Evolutionary conservation across 2,113 vertebrate genomes (phyloP), one percentile per base, ranked within the genome.

Genomic region (Takifugu bimaculatus): DNA sequence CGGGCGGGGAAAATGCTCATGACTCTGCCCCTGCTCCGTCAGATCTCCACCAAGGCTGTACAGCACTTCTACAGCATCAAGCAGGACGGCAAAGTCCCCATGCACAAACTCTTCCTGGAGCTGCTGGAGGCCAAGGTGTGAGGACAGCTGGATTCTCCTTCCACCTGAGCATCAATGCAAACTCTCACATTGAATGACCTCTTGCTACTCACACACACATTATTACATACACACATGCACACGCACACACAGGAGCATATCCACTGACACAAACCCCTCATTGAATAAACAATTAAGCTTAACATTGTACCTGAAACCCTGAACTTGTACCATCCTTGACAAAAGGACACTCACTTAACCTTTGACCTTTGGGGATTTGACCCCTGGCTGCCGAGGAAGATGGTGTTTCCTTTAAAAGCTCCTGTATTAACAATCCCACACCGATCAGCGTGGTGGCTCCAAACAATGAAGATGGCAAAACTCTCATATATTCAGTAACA

Each of bases 61-160:
- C 97, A 98, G 88, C 97, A 99, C 85, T 98, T 99, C 92, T 98
- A 98, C 93, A 98, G 95, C 93, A 96, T 98, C 92, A 98, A 99
- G 91, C 95, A 98, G 72, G 96, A 99, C 89, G 97, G 96, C 89
- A 99, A 98, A 88, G 97, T 98, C 78, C 97, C 97, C 88, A 99
- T 99, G 97, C 97, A 99, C 94, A 99, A 99, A 98, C 96, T 99
- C 82, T 99, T 99, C 93, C 90, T 99, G 94, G 96, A 99, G 94
- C 95, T 98, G 91, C 94, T 99, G 85, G 97, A 99, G 90, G 96
- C 96, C 88, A 99, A 99, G 92, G 96, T 98, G 88, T 99, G 94
- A 98, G 78, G 14, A 50, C 58, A 70, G 45, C 62, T 5, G 43
- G 56, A 25, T 70, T 74, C 66, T 65, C 42, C 72, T 15, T 45